Evolutionary conservation across 2,888 invertebrate genomes (phyloP).

Genomic region (Erebia palarica): DNA sequence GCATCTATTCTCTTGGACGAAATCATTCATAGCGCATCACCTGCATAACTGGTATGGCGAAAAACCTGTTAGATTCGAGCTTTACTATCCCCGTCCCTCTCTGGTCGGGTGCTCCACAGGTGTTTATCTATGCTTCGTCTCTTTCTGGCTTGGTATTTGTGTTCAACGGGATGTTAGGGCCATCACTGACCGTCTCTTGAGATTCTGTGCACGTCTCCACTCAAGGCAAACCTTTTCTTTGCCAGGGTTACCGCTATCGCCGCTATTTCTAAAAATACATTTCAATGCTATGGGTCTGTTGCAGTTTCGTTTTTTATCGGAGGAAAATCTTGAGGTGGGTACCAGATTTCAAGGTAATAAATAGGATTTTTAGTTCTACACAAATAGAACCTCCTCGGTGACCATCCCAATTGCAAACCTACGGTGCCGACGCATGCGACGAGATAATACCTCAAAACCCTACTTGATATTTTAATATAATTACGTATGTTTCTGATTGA

Average conservation of each 20-base stretch:
- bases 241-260: slow-evolving; percentile 39
- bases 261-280: slow-evolving; percentile 21
- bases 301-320: too few relatives aligned
- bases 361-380: too few relatives aligned
- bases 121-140: slow-evolving; percentile 37
- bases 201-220: slow-evolving; percentile 52
- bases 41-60: slow-evolving; percentile 38
- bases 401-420: too few relatives aligned
- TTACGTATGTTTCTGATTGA: too few relatives aligned
- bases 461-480: too few relatives aligned
- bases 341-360: too few relatives aligned
- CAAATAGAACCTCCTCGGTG: too few relatives aligned
- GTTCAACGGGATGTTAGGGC: slow-evolving; percentile 52
- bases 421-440: too few relatives aligned
- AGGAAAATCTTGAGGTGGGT: too few relatives aligned
- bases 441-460: too few relatives aligned
- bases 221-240: slow-evolving; percentile 46
- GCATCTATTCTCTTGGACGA: slow-evolving; percentile 30
- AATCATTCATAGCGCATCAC: slow-evolving; percentile 40
- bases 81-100: slow-evolving; percentile 27
- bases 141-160: slow-evolving; percentile 48
- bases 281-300: neutral
- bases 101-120: slow-evolving; percentile 9
- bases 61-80: slow-evolving; percentile 38
- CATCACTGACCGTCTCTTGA: slow-evolving; percentile 42